Percentiles rank a stretch among this genome's conserved stretches.
phyloP scores from a whole-genome alignment of 2,888 invertebrate genomes.

The Cactoblastis cactorum region DNA sequence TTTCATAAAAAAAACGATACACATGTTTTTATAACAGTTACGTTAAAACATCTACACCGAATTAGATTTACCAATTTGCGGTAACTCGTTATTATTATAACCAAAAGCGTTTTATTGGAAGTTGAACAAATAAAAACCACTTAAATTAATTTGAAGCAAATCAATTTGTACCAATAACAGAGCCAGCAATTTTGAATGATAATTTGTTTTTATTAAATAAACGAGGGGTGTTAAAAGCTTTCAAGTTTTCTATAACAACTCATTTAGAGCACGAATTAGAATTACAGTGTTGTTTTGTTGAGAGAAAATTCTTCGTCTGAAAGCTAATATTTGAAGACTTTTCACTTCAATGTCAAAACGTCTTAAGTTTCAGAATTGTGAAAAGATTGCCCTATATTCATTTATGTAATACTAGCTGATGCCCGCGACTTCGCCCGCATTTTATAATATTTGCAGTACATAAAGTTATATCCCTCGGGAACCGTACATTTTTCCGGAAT shows the following conservation, averaged over 20 bases:
- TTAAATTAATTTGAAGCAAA: slow-evolving; percentile 45
- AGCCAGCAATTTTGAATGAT: slow-evolving; percentile 35
- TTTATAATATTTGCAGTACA: too few relatives aligned
- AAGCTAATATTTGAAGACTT: not conserved
- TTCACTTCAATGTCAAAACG: not conserved
- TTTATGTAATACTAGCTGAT: too few relatives aligned
- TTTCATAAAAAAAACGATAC: too few relatives aligned
- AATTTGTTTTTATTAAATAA: slow-evolving; percentile 28
- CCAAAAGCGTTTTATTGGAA: slow-evolving; percentile 4
- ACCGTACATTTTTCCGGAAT: too few relatives aligned
- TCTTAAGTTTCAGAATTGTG: too few relatives aligned
- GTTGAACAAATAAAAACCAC: slow-evolving; percentile 50
- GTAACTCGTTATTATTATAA: not conserved
- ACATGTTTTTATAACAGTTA: too few relatives aligned
- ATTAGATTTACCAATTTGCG: not conserved
- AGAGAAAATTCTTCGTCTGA: not conserved
- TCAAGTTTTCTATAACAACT: slow-evolving; percentile 31
- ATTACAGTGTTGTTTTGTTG: not conserved
- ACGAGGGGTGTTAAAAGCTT: slow-evolving; percentile 22
- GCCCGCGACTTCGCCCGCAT: too few relatives aligned
- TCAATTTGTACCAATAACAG: slow-evolving; percentile 50
- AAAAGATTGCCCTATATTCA: too few relatives aligned
- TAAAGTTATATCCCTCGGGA: too few relatives aligned
- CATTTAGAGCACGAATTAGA: slow-evolving; percentile 20
- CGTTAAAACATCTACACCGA: too few relatives aligned